Evolutionary conservation across 2,888 invertebrate species (phyloP).

Genomic region (Tethea ocularis): DNA sequence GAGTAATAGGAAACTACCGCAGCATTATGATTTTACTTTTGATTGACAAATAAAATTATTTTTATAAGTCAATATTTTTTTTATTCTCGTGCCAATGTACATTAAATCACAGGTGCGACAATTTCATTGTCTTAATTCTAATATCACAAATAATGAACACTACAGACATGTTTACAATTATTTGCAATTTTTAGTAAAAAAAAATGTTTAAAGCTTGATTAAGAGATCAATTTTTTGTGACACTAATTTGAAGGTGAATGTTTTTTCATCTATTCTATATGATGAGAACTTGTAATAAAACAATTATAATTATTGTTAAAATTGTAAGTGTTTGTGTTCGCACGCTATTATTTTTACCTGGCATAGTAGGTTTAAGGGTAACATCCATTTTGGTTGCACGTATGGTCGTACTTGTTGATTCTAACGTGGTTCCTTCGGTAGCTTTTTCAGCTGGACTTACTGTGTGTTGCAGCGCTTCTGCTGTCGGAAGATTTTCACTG

Average conservation of each 20-base stretch:
- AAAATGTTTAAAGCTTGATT: constrained; percentile 38
- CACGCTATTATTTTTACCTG: constrained; percentile 35
- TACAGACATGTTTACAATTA: constrained; percentile 22
- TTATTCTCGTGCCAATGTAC: constrained; percentile 41
- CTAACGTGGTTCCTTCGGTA: constrained; percentile 37
- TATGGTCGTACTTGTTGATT: constrained; percentile 24
- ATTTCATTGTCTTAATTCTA: constrained; percentile 45
- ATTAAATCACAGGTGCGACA: constrained; percentile 21
- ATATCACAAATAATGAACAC: constrained; percentile 58
- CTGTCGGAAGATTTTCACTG: constrained; percentile 53
- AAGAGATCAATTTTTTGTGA: constrained; percentile 30
- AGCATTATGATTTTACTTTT: constrained; percentile 74
- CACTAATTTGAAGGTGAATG: not conserved
- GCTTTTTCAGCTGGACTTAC: constrained; percentile 47
- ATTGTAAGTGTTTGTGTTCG: not conserved
- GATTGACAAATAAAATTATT: constrained; percentile 47
- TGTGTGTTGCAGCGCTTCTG: constrained; percentile 64
- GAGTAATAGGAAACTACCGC: constrained; percentile 56
- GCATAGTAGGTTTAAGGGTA: constrained; percentile 19
- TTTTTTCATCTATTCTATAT: not conserved
- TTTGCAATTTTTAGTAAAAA: constrained; percentile 37
- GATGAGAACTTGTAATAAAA: not conserved
- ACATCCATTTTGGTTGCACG: constrained; percentile 1
- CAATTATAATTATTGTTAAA: not conserved
- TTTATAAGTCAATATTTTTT: constrained; percentile 32